Evolutionary conservation across 2,113 vertebrate genomes (phyloP), one percentile per base, ranked within the genome.

Genomic region (Tragelaphus imberbis): DNA sequence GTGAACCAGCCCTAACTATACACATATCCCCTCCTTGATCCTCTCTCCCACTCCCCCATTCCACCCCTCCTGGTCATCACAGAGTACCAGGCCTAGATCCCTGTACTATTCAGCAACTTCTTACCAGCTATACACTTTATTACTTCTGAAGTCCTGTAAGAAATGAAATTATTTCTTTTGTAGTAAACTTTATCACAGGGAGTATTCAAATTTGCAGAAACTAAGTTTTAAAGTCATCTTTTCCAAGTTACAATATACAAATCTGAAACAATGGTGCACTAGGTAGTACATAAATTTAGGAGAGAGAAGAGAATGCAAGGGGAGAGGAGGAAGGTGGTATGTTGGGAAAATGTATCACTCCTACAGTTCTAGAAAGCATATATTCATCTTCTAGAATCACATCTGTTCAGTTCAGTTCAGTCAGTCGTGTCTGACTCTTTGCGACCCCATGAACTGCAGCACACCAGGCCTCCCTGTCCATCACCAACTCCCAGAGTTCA

Each of bases 101-200:
- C 19, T 71, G 68, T 71, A n/a, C 68, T 71, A 12, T 40, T 71
- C 71, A 77, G 71, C 36, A 77, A 77, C 71, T 77, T 77, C 71
- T 27, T 33, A 77, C 71, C 36, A 77, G 71, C 71, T 25, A 44
- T 75, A 40, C 36, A 25, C 36, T 77, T 75, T 25, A 93, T 79
- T 94, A 92, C 19, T 92, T 94, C 21, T 94, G 82, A 95, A 84
- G 88, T n/a, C 7, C 65, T 96, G 28, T 21, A 68, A 88, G 17
- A 96, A 97, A 92, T 59, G n/a, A 77, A 93, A 91, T 28, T 65
- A 84, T 47, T 88, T 94, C 36, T 33, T 93, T 47, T 36, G 44
- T 88, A 36, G 40, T 75, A 81, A 92, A 49, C n/a, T 93, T 92
- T 79, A 91, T 12, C 40, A 79, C 3, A 96, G 6, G 40, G 36